Evolutionary conservation across 2,113 vertebrate genomes (phyloP).

Genomic region (Psettodes erumei): DNA sequence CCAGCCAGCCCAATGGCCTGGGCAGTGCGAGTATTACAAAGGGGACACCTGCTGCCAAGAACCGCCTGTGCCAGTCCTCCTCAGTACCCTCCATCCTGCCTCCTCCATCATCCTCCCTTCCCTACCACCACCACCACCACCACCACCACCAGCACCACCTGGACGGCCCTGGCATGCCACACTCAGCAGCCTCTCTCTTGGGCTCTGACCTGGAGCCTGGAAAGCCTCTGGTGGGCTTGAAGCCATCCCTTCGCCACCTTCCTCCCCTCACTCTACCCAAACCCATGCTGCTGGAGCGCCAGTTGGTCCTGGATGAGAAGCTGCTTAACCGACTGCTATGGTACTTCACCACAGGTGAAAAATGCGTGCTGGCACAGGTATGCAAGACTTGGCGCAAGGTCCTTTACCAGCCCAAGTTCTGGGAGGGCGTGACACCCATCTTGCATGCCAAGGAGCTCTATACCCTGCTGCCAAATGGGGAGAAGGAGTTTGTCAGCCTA

Average conservation of each 20-base stretch:
- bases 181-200: slow-evolving; percentile 86
- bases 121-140: slow-evolving; percentile 84
- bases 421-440: slow-evolving; percentile 94
- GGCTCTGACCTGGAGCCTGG: slow-evolving; percentile 81
- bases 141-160: slow-evolving; percentile 86
- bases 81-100: slow-evolving; percentile 91
- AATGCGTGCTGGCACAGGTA: slow-evolving; percentile 95
- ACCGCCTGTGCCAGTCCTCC: slow-evolving; percentile 96
- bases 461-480: slow-evolving; percentile 88
- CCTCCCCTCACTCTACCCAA: slow-evolving; percentile 79
- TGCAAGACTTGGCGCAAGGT: slow-evolving; percentile 97
- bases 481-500: slow-evolving; percentile 97
- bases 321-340: slow-evolving; percentile 96
- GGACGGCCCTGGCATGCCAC: slow-evolving; percentile 78
- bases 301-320: slow-evolving; percentile 94
- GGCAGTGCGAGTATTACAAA: slow-evolving; percentile 99
- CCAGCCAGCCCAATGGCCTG: slow-evolving; percentile 92
- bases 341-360: slow-evolving; percentile 97
- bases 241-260: slow-evolving; percentile 81
- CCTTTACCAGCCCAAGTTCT: slow-evolving; percentile 99
- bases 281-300: slow-evolving; percentile 86
- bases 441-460: slow-evolving; percentile 99
- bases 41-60: slow-evolving; percentile 96
- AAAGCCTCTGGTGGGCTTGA: slow-evolving; percentile 78
- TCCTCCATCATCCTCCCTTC: slow-evolving; percentile 84